phyloP scores from a whole-genome alignment of 2,113 vertebrate genomes.

The Zootoca vivipara region DNA sequence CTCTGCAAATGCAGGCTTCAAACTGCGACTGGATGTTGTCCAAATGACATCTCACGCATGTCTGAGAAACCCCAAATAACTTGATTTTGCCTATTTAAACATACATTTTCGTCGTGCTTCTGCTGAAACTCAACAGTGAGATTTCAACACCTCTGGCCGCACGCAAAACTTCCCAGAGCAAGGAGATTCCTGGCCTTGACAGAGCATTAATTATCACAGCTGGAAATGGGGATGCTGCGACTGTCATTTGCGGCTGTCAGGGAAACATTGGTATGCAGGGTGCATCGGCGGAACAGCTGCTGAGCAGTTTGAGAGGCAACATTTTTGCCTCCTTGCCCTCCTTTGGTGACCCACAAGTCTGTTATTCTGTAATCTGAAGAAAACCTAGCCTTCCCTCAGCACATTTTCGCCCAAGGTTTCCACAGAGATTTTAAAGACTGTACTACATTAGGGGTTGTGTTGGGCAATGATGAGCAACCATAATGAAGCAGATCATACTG shows the following conservation, averaged over 20 bases:
- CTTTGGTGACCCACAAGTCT: conserved; percentile 36
- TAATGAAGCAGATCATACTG: not conserved
- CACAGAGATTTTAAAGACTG: not conserved
- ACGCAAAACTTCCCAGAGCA: conserved; percentile 56
- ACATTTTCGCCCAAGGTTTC: conserved; percentile 23
- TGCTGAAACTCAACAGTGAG: conserved; percentile 30
- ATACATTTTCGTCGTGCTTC: not conserved
- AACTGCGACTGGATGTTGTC: conserved; percentile 3
- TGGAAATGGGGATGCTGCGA: conserved; percentile 51
- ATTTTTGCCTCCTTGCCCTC: conserved; percentile 15
- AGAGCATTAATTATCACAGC: conserved; percentile 73
- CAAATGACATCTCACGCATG: not conserved
- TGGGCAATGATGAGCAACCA: not conserved
- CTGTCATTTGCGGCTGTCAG: conserved; percentile 56
- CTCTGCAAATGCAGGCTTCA: conserved; percentile 39
- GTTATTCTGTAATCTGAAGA: conserved; percentile 41
- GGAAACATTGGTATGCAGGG: conserved; percentile 56
- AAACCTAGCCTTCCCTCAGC: not conserved
- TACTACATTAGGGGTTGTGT: accelerated
- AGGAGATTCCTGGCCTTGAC: conserved; percentile 51
- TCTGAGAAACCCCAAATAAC: not conserved
- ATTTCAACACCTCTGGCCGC: conserved; percentile 52
- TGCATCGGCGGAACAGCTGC: conserved; percentile 58
- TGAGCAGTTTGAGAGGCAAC: conserved; percentile 53
- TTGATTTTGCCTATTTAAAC: conserved; percentile 5